These are phyloP conservation scores for Meda fulgida DNA, from an alignment of 2,797 vertebrate species.

Conservation along the genomic window DNA sequence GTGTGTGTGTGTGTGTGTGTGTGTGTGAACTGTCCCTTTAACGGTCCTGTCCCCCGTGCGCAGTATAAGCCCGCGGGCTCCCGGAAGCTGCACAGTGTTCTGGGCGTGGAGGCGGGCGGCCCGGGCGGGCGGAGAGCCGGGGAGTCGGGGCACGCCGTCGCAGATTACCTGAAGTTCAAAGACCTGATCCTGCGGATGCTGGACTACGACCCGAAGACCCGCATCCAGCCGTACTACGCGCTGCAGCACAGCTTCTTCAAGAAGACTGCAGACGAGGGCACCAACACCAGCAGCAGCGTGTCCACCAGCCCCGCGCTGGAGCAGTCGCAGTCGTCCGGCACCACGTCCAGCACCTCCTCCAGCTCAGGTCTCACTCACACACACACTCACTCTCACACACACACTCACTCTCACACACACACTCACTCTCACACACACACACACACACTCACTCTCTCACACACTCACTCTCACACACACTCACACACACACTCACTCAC, in stretches of 20 bases:
- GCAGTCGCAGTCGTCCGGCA: slow-evolving; percentile 98
- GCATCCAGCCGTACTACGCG: slow-evolving; percentile 99
- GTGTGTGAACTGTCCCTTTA: no score
- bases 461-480: no score
- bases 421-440: no score
- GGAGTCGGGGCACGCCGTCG: slow-evolving; percentile 97
- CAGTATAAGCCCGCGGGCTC: slow-evolving; percentile 97
- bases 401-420: no score
- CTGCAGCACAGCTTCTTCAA: slow-evolving; percentile 99
- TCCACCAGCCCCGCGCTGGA: slow-evolving; percentile 98
- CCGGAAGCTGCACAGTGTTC: slow-evolving; percentile 96
- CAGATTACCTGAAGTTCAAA: slow-evolving; percentile 99
- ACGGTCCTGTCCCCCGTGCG: no score
- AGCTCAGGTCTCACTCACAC: slow-evolving; percentile 86
- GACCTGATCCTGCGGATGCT: slow-evolving; percentile 99
- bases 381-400: no score
- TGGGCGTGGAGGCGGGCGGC: slow-evolving; percentile 97
- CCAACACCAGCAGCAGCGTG: slow-evolving; percentile 98
- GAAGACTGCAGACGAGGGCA: slow-evolving; percentile 99
- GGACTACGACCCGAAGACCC: slow-evolving; percentile 98
- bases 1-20: no score
- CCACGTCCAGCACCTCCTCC: slow-evolving; percentile 98
- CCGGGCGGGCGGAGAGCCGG: slow-evolving; percentile 95
- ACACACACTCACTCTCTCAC: no score
- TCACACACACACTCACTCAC: no score